Conservation (phyloP, 2,888 invertebrate species). For the Gnatocerus cornutus region DNA sequence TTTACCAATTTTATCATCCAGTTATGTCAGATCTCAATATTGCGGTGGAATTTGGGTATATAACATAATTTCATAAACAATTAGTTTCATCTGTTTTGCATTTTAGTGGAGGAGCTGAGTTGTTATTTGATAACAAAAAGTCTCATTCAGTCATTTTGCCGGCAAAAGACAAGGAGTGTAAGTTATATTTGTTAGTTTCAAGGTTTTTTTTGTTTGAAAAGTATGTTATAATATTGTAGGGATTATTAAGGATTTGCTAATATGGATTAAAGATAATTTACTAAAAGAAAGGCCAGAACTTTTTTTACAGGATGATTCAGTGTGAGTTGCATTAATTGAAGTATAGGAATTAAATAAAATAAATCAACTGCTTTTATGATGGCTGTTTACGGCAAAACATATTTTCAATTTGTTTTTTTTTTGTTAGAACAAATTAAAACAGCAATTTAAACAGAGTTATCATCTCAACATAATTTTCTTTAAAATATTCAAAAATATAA, state of each 20-base stretch:
- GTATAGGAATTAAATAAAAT: too few relatives aligned
- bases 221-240: slow-evolving; percentile 71
- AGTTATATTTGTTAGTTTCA: slow-evolving; percentile 56
- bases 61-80: slow-evolving; percentile 21
- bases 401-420: too few relatives aligned
- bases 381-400: too few relatives aligned
- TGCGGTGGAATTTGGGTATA: slow-evolving; percentile 65
- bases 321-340: slow-evolving; percentile 64
- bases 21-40: slow-evolving; percentile 59
- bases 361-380: too few relatives aligned
- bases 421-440: too few relatives aligned
- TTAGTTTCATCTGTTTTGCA: slow-evolving; percentile 56
- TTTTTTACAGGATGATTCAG: slow-evolving; percentile 72
- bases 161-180: slow-evolving; percentile 72
- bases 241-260: slow-evolving; percentile 82
- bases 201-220: too few relatives aligned
- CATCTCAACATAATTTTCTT: too few relatives aligned
- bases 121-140: slow-evolving; percentile 90
- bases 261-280: slow-evolving; percentile 90
- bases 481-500: too few relatives aligned
- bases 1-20: background rate
- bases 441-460: too few relatives aligned
- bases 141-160: slow-evolving; percentile 80
- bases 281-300: slow-evolving; percentile 88
- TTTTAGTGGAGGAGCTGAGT: slow-evolving; percentile 91